phyloP scores from a whole-genome alignment of 2,888 invertebrate genomes.

The Coelinius sp. region DNA sequence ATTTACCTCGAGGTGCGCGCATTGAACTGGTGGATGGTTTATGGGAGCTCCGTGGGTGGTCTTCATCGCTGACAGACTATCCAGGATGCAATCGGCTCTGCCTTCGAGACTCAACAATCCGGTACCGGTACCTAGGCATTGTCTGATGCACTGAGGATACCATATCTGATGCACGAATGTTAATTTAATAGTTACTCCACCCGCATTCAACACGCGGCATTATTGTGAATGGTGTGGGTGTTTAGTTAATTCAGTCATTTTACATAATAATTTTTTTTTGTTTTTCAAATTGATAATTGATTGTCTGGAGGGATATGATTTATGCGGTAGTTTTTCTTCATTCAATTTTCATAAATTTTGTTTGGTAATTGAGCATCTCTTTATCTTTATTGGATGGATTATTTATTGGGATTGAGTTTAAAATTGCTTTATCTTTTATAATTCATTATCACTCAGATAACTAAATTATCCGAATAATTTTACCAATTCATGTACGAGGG shows the following conservation, averaged over 20 bases:
- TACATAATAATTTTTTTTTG: not conserved
- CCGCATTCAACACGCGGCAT: constrained; percentile 25
- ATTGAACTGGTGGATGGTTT: constrained; percentile 2
- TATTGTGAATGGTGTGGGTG: not conserved
- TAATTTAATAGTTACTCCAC: constrained; percentile 49
- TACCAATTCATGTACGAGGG: too few relatives aligned
- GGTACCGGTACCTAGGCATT: constrained; percentile 40
- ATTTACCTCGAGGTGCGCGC: not conserved
- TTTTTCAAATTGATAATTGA: not conserved
- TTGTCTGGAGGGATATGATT: not conserved
- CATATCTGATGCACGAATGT: constrained; percentile 52
- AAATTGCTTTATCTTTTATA: too few relatives aligned
- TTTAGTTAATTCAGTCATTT: constrained; percentile 19
- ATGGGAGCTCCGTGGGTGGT: constrained; percentile 47
- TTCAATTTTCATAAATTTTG: not conserved
- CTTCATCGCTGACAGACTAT: constrained; percentile 45
- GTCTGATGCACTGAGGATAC: constrained; percentile 42
- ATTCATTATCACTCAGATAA: too few relatives aligned
- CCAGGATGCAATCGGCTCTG: constrained; percentile 45
- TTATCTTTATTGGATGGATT: too few relatives aligned
- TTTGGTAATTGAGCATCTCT: too few relatives aligned
- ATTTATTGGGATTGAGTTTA: too few relatives aligned
- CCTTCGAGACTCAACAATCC: not conserved
- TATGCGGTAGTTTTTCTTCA: not conserved
- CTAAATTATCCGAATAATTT: too few relatives aligned